Base-by-base conservation (phyloP, 1,140 invertebrate species). In the Bombus consobrinus region DNA sequence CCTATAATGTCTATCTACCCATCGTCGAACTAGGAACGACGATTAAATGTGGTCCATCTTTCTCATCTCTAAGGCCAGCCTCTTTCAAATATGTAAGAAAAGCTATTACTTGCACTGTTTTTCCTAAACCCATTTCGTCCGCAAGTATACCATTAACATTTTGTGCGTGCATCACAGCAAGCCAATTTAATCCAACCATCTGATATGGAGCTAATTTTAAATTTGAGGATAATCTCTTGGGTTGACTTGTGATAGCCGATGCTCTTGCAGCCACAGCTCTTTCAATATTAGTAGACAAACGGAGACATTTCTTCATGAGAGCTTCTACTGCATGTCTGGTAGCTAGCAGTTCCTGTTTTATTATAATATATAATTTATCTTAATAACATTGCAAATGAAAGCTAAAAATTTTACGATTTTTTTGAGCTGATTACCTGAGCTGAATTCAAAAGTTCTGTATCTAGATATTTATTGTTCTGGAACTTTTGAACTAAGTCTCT, bases 141-240 rank as follows among this genome's bases (percentile, higher is more conserved):
- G 98, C 98, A 78, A 99, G 95, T 90, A 99, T 99, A n/a, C 98
- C 98, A 94, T 99, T 99, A 4, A 99, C 96, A 53, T 98, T 96
- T 89, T 99, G 98, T 43, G 97, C 96, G 92, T 99, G 97, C 96
- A 99, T 97, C 5, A 99, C 97, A 1, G 97, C 96, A 0, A 99
- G 94, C 99, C 99, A 99, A 94, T 99, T 99, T 1, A 99, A 95
- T 13, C 99, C 99, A 39, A 99, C 97, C 95, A 99, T 96, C 95
- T 99, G 99, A 95, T 99, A 99, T 32, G 97, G 96, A 12, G 98
- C 97, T 87, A 99, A 95, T 91, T 96, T 97, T 82, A 97, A 95
- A 62, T 97, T 97, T 91, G 87, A 92, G 57, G 91, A 87, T 75
- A 95, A 87, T 86, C 84, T 87, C 37, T 89, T 88, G 3, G 98